These are phyloP conservation scores for Zingel zingel DNA, from an alignment of 2,113 vertebrate genomes.

Conservation along the genomic window DNA sequence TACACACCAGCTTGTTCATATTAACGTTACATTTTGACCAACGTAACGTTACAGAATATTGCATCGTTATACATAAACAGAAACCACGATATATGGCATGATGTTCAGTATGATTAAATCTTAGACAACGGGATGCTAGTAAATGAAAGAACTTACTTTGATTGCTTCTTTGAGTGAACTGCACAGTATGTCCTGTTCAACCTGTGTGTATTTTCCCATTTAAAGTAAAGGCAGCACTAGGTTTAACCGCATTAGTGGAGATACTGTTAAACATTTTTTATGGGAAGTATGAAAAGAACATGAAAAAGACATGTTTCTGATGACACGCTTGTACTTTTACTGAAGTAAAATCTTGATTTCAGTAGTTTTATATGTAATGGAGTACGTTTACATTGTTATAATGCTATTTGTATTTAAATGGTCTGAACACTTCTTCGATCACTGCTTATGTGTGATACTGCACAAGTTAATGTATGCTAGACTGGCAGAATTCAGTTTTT, in stretches of 20 bases:
- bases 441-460: neutral
- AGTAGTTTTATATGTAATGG: neutral
- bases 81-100: neutral
- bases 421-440: neutral
- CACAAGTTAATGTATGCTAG: neutral
- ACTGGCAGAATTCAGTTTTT: neutral
- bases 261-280: too few relatives aligned
- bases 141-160: too few relatives aligned
- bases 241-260: neutral
- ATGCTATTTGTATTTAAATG: neutral
- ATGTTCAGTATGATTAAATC: neutral
- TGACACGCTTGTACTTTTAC: neutral
- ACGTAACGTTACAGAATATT: neutral
- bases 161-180: neutral
- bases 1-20: neutral
- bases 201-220: neutral
- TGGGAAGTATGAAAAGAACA: neutral
- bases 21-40: neutral
- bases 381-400: neutral
- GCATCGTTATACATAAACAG: neutral
- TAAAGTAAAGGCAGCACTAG: neutral
- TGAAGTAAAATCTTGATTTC: neutral
- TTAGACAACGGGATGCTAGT: neutral
- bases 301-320: neutral
- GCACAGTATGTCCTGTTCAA: neutral